Conservation (phyloP, 2,888 invertebrate species). For the Euspilapteryx auroguttella region DNA sequence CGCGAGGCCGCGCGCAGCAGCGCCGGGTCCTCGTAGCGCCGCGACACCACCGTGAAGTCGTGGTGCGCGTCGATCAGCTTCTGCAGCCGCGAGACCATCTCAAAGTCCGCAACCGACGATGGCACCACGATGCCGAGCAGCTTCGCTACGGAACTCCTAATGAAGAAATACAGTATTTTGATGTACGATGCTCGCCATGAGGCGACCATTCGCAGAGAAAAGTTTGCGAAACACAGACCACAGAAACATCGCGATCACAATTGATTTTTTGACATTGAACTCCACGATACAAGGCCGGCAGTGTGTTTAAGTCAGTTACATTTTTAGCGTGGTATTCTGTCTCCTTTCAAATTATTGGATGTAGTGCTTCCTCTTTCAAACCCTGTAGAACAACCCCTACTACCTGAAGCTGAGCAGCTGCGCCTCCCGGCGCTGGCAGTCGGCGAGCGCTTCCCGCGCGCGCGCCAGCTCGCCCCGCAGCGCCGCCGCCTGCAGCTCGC, state of each 20-base stretch:
- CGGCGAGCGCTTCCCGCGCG: slow-evolving; percentile 73
- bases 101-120: slow-evolving; percentile 73
- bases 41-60: slow-evolving; percentile 82
- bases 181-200: too few relatives aligned
- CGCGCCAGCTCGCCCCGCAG: slow-evolving; percentile 76
- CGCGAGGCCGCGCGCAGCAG: slow-evolving; percentile 43
- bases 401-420: slow-evolving; percentile 75
- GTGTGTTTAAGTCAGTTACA: too few relatives aligned
- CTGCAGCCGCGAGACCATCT: slow-evolving; percentile 76
- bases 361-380: too few relatives aligned
- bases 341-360: too few relatives aligned
- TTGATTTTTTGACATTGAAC: too few relatives aligned
- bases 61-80: slow-evolving; percentile 85
- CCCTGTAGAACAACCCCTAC: too few relatives aligned
- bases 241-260: too few relatives aligned
- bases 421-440: slow-evolving; percentile 74
- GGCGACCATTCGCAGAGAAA: too few relatives aligned
- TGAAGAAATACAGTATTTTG: too few relatives aligned
- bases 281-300: too few relatives aligned
- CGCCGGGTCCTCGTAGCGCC: slow-evolving; percentile 59
- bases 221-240: too few relatives aligned
- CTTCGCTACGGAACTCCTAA: slow-evolving; percentile 70
- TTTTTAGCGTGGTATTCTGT: too few relatives aligned
- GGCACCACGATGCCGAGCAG: slow-evolving; percentile 68
- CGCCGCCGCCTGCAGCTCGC: slow-evolving; percentile 70